These are phyloP conservation scores for Phyllotis vaccarum DNA, from an alignment of 2,797 vertebrate genomes.

Conservation along the genomic window DNA sequence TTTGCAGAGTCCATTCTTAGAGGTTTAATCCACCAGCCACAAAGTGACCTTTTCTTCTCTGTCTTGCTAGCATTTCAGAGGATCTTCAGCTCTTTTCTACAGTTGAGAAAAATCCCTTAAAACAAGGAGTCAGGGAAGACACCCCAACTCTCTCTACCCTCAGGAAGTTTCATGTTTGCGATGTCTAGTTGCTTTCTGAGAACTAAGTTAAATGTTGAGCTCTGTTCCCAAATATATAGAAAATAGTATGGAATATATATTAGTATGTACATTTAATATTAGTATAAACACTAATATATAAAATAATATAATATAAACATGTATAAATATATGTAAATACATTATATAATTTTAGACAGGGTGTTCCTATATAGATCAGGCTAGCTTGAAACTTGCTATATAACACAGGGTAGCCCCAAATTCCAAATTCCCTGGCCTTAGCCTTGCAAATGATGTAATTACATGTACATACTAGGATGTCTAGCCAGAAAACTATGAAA, in stretches of 20 bases:
- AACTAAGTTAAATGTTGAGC: conserved; percentile 29
- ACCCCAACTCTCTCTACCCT: not conserved
- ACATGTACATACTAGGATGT: not conserved
- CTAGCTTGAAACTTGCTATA: not conserved
- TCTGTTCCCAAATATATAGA: not conserved
- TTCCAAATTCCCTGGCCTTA: not conserved
- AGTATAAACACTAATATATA: not conserved
- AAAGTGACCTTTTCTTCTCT: not conserved
- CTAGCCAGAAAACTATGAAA: not conserved
- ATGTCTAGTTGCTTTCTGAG: conserved; percentile 8
- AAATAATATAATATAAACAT: not conserved
- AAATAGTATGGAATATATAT: not conserved
- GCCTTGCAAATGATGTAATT: not conserved
- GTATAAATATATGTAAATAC: not conserved
- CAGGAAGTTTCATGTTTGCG: not conserved
- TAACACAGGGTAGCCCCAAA: no score
- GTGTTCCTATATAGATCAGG: not conserved
- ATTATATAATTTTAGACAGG: not conserved
- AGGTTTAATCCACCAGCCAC: not conserved
- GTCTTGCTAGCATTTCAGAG: not conserved
- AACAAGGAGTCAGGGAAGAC: conserved; percentile 13
- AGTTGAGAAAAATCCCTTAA: conserved; percentile 8
- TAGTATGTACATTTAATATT: not conserved
- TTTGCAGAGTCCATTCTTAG: not conserved
- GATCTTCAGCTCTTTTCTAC: not conserved